Evolutionary conservation across 1,140 invertebrate species (phyloP).

Genomic region (Halictus rubicundus): DNA sequence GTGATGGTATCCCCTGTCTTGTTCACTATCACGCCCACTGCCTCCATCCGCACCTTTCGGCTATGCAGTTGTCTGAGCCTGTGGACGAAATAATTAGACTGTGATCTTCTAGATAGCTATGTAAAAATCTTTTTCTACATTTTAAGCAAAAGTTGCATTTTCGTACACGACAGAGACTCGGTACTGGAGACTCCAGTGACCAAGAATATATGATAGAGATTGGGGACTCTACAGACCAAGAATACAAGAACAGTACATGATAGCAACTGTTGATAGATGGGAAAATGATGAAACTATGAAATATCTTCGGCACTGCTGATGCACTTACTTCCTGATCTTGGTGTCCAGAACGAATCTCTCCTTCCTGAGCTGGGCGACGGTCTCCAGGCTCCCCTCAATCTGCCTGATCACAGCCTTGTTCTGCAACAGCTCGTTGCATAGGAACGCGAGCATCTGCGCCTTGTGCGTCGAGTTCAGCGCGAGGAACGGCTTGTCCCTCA

Average conservation of each 20-base stretch:
- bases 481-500: slow-evolving; percentile 91
- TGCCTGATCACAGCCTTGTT: slow-evolving; percentile 93
- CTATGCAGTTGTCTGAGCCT: slow-evolving; percentile 88
- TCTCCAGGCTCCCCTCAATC: slow-evolving; percentile 89
- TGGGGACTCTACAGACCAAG: too few species aligned
- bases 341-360: slow-evolving; percentile 92
- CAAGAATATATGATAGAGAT: too few species aligned
- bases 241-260: background rate
- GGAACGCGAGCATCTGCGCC: slow-evolving; percentile 91
- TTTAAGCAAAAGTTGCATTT: too few species aligned
- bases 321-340: slow-evolving; percentile 92
- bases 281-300: too few species aligned
- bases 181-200: too few species aligned
- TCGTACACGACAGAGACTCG: too few species aligned
- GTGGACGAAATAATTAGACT: too few species aligned
- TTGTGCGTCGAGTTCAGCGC: slow-evolving; percentile 93
- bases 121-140: too few species aligned
- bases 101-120: too few species aligned
- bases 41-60: slow-evolving; percentile 88
- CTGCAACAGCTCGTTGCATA: slow-evolving; percentile 96
- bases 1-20: slow-evolving; percentile 77
- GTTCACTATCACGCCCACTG: slow-evolving; percentile 82
- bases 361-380: slow-evolving; percentile 87
- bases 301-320: background rate
- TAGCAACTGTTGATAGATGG: too few species aligned